A percentile compares a stretch with the other conserved stretches of the same genome.
Evolutionary conservation across 2,113 vertebrate species (phyloP).

Genomic region (Mormyrus iriodes): DNA sequence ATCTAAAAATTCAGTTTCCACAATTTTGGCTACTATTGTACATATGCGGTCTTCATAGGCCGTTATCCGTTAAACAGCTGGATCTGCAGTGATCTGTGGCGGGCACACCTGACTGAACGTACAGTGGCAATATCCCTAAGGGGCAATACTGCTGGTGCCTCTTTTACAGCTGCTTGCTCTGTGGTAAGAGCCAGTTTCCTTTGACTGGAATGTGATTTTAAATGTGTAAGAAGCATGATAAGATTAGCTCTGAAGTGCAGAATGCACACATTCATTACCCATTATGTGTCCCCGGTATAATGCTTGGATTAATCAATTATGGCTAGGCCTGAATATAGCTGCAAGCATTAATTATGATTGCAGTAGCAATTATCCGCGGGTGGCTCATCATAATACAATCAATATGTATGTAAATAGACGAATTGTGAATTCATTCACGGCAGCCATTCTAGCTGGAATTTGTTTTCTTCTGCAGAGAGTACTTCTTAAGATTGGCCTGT

Average conservation of each 20-base stretch:
- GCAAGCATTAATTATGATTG: slow-evolving; percentile 7
- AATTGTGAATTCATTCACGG: not conserved
- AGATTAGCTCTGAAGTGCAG: not conserved
- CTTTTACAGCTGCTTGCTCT: not conserved
- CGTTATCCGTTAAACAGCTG: not conserved
- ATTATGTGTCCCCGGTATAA: not conserved
- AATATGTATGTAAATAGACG: slow-evolving; percentile 5
- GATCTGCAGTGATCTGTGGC: not conserved
- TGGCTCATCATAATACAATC: not conserved
- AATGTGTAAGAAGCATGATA: not conserved
- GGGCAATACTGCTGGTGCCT: not conserved
- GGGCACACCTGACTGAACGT: not conserved
- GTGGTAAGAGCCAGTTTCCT: not conserved
- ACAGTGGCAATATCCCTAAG: not conserved
- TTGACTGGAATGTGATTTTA: not conserved
- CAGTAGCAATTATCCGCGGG: not conserved
- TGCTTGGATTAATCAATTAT: slow-evolving; percentile 3
- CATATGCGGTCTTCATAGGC: not conserved
- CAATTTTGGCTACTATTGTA: not conserved
- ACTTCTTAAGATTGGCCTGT: not conserved
- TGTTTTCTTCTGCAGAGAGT: not conserved
- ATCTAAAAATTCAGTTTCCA: not conserved
- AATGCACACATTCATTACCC: not conserved
- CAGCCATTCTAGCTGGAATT: not conserved
- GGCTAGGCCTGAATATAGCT: not conserved